A percentile compares a stretch with the other conserved stretches of the same genome.
phyloP scores from a whole-genome alignment of 2,888 invertebrate genomes.

The Diarsia rubi region DNA sequence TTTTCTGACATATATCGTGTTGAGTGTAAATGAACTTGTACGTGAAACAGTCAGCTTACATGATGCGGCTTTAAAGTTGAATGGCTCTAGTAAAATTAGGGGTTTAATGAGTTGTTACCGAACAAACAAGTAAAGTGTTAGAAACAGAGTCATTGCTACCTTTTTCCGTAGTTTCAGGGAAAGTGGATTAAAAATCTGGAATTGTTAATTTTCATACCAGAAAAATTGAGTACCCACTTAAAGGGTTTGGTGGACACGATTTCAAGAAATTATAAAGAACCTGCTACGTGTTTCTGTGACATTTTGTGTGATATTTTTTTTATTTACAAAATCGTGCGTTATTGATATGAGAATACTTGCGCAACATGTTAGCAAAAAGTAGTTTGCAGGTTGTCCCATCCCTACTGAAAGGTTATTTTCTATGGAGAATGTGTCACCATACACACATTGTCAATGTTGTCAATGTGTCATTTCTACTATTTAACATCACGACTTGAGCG shows the following conservation, averaged over 20 bases:
- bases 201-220: not conserved
- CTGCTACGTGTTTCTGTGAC: not conserved
- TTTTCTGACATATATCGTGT: slow-evolving; percentile 2
- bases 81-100: not conserved
- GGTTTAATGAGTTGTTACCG: not conserved
- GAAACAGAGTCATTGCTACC: not conserved
- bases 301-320: too few relatives aligned
- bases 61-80: not conserved
- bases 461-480: slow-evolving; percentile 60
- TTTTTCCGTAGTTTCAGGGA: not conserved
- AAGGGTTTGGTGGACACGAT: not conserved
- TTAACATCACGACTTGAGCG: slow-evolving; percentile 55
- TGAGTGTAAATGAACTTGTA: not conserved
- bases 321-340: not conserved
- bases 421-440: slow-evolving; percentile 47
- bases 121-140: not conserved
- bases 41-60: not conserved
- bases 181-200: not conserved
- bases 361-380: too few relatives aligned
- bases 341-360: not conserved
- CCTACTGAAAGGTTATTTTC: slow-evolving; percentile 37
- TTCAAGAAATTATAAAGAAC: not conserved
- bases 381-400: not conserved
- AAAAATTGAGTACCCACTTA: not conserved
- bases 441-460: too few relatives aligned